These are phyloP conservation scores for Falco punctatus DNA, from an alignment of 2,113 vertebrate species.

Conservation along the genomic window DNA sequence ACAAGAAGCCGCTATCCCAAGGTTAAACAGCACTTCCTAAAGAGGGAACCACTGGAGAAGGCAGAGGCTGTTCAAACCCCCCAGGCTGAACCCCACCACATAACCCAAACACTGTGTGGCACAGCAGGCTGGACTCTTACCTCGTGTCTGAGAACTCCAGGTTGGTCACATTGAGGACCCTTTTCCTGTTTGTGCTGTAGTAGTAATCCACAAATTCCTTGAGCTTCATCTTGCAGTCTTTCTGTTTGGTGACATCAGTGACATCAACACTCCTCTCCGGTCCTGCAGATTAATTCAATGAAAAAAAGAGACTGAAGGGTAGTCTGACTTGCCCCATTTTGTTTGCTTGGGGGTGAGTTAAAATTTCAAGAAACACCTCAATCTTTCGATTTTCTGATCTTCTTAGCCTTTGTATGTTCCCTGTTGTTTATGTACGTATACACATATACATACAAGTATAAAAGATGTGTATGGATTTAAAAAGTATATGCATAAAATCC, in stretches of 20 bases:
- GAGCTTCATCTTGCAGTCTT: conserved; percentile 95
- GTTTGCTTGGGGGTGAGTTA: neutral
- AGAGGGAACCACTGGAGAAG: neutral
- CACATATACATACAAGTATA: neutral
- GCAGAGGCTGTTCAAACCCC: neutral
- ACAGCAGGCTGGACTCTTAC: conserved; percentile 61
- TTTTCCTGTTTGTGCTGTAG: conserved; percentile 97
- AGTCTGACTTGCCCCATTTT: neutral
- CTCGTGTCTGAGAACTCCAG: conserved; percentile 94
- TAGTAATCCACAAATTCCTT: conserved; percentile 99
- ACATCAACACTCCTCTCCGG: conserved; percentile 92
- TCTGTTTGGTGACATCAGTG: conserved; percentile 96
- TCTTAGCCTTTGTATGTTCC: neutral
- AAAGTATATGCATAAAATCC: neutral
- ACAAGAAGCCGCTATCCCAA: neutral
- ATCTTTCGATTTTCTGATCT: neutral
- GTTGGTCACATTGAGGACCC: conserved; percentile 94
- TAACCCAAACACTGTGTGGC: rapidly evolving
- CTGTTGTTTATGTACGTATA: neutral
- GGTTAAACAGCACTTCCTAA: neutral
- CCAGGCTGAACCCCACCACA: rapidly evolving
- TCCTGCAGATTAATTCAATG: conserved; percentile 67
- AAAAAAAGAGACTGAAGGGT: neutral
- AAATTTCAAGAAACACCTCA: neutral
- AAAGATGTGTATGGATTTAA: neutral